Base-by-base conservation (phyloP, 2,888 invertebrate genomes). In the Hypercompe scribonia region DNA sequence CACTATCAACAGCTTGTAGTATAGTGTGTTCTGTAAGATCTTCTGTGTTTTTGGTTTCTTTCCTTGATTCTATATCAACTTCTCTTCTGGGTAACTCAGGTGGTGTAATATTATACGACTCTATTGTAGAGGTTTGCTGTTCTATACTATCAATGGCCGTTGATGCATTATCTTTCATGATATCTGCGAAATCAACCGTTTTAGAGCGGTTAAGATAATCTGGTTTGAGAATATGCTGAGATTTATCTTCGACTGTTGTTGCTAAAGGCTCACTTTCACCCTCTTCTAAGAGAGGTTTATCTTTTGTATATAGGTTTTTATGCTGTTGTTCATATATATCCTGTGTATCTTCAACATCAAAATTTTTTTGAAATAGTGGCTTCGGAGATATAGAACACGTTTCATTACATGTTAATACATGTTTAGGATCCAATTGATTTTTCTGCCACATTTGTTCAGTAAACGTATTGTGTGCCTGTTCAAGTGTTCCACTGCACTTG, bases 371-470 rank as follows among this genome's bases (percentile, higher is more conserved):
- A 15, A 66, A 3, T 24, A 67, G 21, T 36, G 74, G 31, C 28
- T 69, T 71, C 0, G 81, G 79, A 24, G 84, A 71, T n/a, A 84
- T 78, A 3, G 82, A 75, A 68, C 81, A 82, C 15, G 83, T 81
- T 61, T 84, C 84, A 36, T 77, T 83, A 58, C 81, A 81, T 0
- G 81, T 73, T 24, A 82, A 74, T 2, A 79, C 76, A 42, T 76
- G 76, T 24, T 73, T 75, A 18, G 81, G 77, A 21, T 83, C 68
- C 33, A 84, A 46, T 5, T 81, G 71, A 33, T 73, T 70, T 46
- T 70, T 42, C 5, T 65, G 65, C 68, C 73, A 69, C 18, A 46
- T 36, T 64, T 21, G 11, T 4, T 66, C 66, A 7, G 33, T n/a
- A 33, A 68, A 63, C 33, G 10, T 18, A 34, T n/a, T 50, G 50